Evolutionary conservation across 2,888 invertebrate genomes (phyloP).

Genomic region (Mesorhabditis spiculigera): DNA sequence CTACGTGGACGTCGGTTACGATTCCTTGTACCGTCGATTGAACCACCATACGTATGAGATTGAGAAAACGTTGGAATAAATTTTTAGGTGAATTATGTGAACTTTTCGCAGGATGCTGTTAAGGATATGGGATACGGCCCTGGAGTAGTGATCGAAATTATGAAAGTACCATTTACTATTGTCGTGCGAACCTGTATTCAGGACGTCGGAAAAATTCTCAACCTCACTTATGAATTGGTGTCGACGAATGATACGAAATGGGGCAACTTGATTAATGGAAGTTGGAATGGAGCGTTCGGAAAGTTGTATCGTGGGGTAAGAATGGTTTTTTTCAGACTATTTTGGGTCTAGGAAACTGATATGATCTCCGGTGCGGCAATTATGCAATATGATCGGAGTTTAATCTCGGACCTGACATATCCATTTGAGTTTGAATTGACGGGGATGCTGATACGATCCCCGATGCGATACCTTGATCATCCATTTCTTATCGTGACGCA

Average conservation of each 20-base stretch:
- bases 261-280: conserved; percentile 39
- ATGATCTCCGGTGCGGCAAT: conserved; percentile 53
- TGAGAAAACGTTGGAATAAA: neutral
- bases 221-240: conserved; percentile 45
- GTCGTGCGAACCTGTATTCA: neutral
- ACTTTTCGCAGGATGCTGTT: conserved; percentile 37
- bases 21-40: conserved; percentile 38
- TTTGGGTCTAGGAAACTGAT: conserved; percentile 38
- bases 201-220: conserved; percentile 38
- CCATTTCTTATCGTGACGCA: conserved; percentile 45
- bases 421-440: conserved; percentile 48
- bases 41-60: conserved; percentile 39
- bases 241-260: conserved; percentile 15
- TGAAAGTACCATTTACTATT: conserved; percentile 20
- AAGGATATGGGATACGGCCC: conserved; percentile 45
- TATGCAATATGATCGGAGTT: conserved; percentile 42
- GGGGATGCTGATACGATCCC: conserved; percentile 40
- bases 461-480: conserved; percentile 42
- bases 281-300: conserved; percentile 50
- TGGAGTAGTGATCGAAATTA: conserved; percentile 54
- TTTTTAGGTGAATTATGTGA: conserved; percentile 50
- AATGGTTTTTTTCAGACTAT: too few relatives aligned
- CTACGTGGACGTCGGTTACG: conserved; percentile 20
- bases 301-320: conserved; percentile 32
- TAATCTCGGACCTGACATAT: conserved; percentile 55